These are phyloP conservation scores for Trichonephila clavipes DNA, from an alignment of 1,140 invertebrate species.

Conservation along the genomic window DNA sequence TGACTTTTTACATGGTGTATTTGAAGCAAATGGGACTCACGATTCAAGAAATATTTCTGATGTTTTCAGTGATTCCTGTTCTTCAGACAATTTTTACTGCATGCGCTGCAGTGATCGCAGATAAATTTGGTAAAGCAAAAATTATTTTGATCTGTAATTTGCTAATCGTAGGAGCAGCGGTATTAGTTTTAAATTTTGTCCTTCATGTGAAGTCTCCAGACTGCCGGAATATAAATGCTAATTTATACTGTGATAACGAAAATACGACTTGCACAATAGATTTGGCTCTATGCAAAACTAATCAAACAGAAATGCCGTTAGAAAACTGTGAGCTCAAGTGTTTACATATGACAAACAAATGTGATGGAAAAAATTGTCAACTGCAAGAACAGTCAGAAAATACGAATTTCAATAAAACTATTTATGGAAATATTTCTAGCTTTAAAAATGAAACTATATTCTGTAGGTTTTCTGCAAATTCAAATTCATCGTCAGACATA, in stretches of 20 bases:
- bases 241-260: neutral
- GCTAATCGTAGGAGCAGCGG: neutral
- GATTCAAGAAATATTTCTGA: neutral
- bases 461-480: neutral
- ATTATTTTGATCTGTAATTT: neutral
- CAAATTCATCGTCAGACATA: too few species aligned
- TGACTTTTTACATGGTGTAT: neutral
- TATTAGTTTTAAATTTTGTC: neutral
- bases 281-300: neutral
- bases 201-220: neutral
- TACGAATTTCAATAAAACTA: neutral
- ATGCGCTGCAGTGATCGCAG: neutral
- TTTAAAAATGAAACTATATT: neutral
- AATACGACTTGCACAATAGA: neutral
- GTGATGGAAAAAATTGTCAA: too few species aligned
- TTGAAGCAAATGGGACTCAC: neutral
- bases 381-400: neutral
- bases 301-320: neutral
- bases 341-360: too few species aligned
- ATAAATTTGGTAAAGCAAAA: neutral
- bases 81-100: neutral
- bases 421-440: neutral
- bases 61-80: neutral
- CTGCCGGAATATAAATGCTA: neutral
- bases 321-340: neutral